Evolutionary conservation across 2,797 vertebrate genomes (phyloP).

Genomic region (Melanogrammus aeglefinus): DNA sequence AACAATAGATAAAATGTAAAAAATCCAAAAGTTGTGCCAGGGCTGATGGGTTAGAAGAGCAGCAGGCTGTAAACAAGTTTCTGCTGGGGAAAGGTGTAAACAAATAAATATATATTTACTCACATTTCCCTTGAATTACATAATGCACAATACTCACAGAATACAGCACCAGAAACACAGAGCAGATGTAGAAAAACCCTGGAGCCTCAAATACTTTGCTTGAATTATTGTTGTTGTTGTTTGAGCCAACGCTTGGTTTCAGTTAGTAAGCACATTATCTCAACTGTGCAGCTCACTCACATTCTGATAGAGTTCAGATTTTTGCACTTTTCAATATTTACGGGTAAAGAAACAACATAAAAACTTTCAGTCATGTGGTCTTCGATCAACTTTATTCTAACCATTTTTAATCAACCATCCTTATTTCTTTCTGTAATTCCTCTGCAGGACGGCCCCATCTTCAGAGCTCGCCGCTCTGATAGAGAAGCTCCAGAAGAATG

Average conservation of each 20-base stretch:
- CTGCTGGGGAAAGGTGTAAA: background rate
- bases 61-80: background rate
- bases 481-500: conserved; percentile 92
- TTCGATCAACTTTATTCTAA: background rate
- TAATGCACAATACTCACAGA: background rate
- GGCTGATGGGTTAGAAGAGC: background rate
- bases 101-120: background rate
- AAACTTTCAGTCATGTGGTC: background rate
- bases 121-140: background rate
- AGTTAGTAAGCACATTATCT: background rate
- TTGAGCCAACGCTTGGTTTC: background rate
- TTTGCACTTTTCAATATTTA: background rate
- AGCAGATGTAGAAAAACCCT: background rate
- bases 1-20: background rate
- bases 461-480: conserved; percentile 81
- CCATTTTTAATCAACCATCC: too few relatives aligned
- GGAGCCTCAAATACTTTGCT: background rate
- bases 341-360: background rate
- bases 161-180: background rate
- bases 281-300: background rate
- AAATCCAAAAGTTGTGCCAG: background rate
- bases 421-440: conserved; percentile 6
- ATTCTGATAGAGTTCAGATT: background rate
- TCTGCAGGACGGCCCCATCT: conserved; percentile 33
- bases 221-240: background rate